Percentiles rank a stretch among this genome's conserved stretches.
Evolutionary conservation across 2,888 invertebrate genomes (phyloP).

Genomic region (Luperina nickerlii): DNA sequence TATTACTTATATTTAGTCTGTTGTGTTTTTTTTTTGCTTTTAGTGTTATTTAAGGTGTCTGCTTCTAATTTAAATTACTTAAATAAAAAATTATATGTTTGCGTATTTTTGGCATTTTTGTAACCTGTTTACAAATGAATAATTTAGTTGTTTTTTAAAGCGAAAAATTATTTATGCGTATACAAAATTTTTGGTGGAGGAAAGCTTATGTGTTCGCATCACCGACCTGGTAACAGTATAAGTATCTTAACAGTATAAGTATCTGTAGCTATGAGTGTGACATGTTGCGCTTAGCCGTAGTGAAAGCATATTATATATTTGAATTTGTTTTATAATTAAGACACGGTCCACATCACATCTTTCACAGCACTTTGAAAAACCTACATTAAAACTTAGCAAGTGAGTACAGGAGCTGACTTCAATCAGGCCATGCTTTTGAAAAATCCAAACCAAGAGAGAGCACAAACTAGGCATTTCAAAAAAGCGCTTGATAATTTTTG

Average conservation of each 20-base stretch:
- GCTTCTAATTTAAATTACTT: not conserved
- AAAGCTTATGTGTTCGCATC: not conserved
- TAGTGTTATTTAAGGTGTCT: not conserved
- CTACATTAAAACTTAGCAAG: not conserved
- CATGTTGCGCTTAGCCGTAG: not conserved
- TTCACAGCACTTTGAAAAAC: not conserved
- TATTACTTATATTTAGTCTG: not conserved
- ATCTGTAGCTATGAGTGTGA: not conserved
- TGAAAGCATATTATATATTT: not conserved
- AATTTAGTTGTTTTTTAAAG: not conserved
- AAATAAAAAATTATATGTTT: not conserved
- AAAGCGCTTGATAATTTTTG: slow-evolving; percentile 37
- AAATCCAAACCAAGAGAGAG: not conserved
- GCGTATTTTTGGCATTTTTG: not conserved
- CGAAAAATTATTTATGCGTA: not conserved
- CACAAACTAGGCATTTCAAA: slow-evolving; percentile 11
- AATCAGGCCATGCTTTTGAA: not conserved
- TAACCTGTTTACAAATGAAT: not conserved
- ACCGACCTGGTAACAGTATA: not conserved
- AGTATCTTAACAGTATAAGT: not conserved
- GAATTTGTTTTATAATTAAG: not conserved
- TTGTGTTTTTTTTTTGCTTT: not conserved
- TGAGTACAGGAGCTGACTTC: not conserved
- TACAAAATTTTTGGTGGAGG: not conserved
- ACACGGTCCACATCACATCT: not conserved